Evolutionary conservation across 2,113 vertebrate species (phyloP).

Genomic region (Tauraco erythrolophus): DNA sequence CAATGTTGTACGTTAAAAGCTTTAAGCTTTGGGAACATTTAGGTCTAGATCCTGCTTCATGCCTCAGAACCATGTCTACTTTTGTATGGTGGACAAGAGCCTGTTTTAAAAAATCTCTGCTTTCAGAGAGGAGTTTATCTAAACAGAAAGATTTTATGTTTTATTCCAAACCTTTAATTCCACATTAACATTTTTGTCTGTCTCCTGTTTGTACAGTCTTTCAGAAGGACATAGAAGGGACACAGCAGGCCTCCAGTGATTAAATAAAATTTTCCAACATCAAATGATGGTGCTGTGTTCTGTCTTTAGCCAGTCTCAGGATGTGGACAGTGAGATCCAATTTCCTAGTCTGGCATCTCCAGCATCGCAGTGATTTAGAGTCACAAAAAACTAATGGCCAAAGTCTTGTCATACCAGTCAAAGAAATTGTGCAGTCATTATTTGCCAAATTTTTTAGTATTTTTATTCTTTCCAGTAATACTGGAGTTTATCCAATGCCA

Average conservation of each 20-base stretch:
- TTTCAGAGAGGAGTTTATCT: neutral
- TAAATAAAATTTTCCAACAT: neutral
- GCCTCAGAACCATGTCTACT: neutral
- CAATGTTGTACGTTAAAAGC: neutral
- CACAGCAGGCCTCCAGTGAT: neutral
- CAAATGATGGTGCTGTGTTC: neutral
- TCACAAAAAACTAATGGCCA: neutral
- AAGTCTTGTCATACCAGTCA: neutral
- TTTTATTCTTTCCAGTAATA: neutral
- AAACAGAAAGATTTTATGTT: neutral
- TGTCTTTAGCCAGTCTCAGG: neutral
- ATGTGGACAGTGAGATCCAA: neutral
- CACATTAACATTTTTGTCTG: neutral
- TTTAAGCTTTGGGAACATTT: neutral
- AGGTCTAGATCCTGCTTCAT: neutral
- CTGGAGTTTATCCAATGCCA: neutral
- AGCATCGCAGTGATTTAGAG: neutral
- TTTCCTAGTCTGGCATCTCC: neutral
- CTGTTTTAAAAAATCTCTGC: neutral
- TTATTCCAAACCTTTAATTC: neutral
- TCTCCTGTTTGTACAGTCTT: neutral
- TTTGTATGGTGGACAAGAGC: neutral
- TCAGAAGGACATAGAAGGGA: neutral
- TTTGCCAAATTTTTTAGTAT: neutral
- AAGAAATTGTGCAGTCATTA: neutral